These are phyloP conservation scores for Teleogryllus occipitalis DNA, from an alignment of 1,140 invertebrate species.

Conservation along the genomic window DNA sequence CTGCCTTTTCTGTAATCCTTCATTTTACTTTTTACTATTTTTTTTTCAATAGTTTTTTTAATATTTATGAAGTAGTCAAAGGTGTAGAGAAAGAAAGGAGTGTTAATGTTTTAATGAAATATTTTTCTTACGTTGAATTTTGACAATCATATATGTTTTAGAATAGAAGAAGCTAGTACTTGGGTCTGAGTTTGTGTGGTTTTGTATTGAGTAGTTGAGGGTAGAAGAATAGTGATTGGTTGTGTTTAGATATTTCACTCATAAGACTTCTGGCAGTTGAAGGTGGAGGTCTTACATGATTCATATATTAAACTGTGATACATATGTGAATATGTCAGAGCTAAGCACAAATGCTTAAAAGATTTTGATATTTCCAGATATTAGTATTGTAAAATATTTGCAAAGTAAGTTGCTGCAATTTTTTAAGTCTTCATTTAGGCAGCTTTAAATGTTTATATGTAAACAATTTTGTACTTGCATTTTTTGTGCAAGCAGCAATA, in stretches of 20 bases:
- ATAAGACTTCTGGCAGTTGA: neutral
- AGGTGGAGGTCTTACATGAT: neutral
- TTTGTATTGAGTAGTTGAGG: neutral
- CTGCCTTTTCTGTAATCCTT: neutral
- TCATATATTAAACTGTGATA: neutral
- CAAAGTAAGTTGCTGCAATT: neutral
- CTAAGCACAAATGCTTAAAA: neutral
- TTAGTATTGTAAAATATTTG: neutral
- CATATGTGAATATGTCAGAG: neutral
- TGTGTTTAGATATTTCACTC: neutral
- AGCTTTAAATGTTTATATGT: neutral
- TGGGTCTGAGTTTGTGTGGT: neutral
- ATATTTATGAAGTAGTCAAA: neutral
- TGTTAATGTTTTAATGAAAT: neutral
- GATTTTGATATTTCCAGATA: neutral
- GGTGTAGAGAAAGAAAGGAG: neutral
- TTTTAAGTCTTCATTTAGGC: no score
- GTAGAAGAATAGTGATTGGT: neutral
- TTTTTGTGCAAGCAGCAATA: neutral
- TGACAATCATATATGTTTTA: no score
- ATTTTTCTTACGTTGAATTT: neutral
- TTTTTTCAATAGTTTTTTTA: neutral
- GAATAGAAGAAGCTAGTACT: no score
- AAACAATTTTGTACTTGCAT: neutral
- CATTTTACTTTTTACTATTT: neutral